A percentile compares a stretch with the other conserved stretches of the same genome.
These are phyloP conservation scores for Vidua macroura DNA, from an alignment of 2,113 vertebrate species.

Conservation along the genomic window DNA sequence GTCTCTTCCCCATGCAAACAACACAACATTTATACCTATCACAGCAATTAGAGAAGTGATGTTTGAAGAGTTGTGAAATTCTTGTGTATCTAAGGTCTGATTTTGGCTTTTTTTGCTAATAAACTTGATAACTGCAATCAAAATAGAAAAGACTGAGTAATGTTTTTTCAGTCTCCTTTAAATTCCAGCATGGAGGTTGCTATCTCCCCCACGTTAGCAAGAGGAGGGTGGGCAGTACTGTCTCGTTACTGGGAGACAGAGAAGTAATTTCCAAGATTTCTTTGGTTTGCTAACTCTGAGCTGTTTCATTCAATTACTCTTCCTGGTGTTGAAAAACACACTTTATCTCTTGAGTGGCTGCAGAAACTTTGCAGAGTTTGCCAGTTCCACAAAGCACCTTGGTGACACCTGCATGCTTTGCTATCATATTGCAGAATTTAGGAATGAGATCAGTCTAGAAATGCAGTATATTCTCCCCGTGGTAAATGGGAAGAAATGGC, in stretches of 20 bases:
- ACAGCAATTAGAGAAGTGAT: not conserved
- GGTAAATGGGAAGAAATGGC: not conserved
- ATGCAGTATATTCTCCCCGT: not conserved
- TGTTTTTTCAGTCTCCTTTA: not conserved
- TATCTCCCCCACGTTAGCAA: not conserved
- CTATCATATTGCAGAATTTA: not conserved
- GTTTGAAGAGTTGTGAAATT: not conserved
- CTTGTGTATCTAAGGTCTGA: not conserved
- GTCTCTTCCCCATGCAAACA: not conserved
- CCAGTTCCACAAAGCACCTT: not conserved
- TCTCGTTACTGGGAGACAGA: not conserved
- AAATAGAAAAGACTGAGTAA: not conserved
- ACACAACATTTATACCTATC: not conserved
- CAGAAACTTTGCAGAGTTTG: not conserved
- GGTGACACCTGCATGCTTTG: not conserved
- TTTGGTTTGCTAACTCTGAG: not conserved
- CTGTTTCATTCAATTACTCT: not conserved
- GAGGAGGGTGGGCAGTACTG: not conserved
- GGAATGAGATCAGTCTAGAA: not conserved
- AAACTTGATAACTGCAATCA: not conserved
- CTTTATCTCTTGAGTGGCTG: not conserved
- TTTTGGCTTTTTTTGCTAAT: not conserved
- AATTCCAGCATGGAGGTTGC: not conserved
- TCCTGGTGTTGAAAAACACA: not conserved
- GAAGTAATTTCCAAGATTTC: not conserved